phyloP scores from a whole-genome alignment of 2,888 invertebrate genomes.

The Hypercompe scribonia region DNA sequence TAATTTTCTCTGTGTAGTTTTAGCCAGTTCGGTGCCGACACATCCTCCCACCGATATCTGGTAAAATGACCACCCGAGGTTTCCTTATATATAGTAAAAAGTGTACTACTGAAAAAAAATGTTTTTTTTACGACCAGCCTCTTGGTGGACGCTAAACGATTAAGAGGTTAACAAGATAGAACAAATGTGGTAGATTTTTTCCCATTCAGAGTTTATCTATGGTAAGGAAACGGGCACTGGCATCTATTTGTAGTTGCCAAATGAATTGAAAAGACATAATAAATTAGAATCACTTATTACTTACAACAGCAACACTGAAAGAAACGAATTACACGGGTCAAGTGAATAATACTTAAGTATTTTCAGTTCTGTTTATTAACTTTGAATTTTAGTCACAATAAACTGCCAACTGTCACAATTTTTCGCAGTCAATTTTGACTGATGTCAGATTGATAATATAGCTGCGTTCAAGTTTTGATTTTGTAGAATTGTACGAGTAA shows the following conservation, averaged over 20 bases:
- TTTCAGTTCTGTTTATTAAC: constrained; percentile 4
- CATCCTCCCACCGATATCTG: too few relatives aligned
- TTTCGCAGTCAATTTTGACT: not conserved
- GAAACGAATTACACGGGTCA: not conserved
- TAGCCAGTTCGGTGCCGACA: not conserved
- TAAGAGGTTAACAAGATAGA: not conserved
- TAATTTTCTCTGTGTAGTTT: too few relatives aligned
- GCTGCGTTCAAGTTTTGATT: not conserved
- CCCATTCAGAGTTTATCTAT: not conserved
- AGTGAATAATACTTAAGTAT: not conserved
- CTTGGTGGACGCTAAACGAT: not conserved
- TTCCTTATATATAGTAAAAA: not conserved
- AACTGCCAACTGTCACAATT: not conserved
- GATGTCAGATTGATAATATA: not conserved
- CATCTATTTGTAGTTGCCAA: not conserved
- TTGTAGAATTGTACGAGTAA: not conserved
- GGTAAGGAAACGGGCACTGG: not conserved
- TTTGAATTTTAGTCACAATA: constrained; percentile 3
- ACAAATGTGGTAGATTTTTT: not conserved
- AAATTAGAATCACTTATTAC: not conserved
- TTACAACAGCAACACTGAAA: not conserved
- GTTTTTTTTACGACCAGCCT: not conserved
- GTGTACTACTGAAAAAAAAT: not conserved
- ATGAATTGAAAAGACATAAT: not conserved
- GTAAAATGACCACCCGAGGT: not conserved